Base-by-base conservation (phyloP, 35 echinoderm and acorn worm species). In the Ophioderma brevispina region DNA sequence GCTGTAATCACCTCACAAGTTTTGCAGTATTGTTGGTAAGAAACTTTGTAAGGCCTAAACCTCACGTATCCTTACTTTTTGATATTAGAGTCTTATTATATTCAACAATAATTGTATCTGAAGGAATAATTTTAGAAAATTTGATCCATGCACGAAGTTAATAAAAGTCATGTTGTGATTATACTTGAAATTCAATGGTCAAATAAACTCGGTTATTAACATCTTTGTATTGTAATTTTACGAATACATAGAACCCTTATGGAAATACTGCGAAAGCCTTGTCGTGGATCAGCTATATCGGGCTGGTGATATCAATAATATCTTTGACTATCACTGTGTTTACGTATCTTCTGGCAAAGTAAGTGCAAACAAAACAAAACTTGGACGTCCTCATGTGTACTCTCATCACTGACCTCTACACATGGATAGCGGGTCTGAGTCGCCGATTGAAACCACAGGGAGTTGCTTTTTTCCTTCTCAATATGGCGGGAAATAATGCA, bases 1-100 rank as follows among this genome's bases (percentile, higher is more conserved):
- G 39, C 15, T 92, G 91, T 82, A 39, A 92, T 41, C 91, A 92
- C 82, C 83, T 92, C 1, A 87, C 91, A 2, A 92, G 86, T 33
- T 92, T 92, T 31, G 91, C 91, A 18, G 85, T 92, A 35, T 43
- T 92, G 14, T 70, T 92, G 84, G 91, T 92, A 49, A 87, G 85
- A 52, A 8, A 11, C 21, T 52, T 21, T 8, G 46, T 11, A 52
- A 8, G 46, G 21, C 21, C 46, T 52, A 21, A 52, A 52, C 21
- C 46, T 11, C 46, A 21, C 46, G 46, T 11, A 52, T n/a, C n/a
- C n/a, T n/a, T n/a, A n/a, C n/a, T n/a, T n/a, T n/a, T n/a, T n/a
- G n/a, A n/a, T n/a, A n/a, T n/a, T n/a, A n/a, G n/a, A n/a, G n/a
- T n/a, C n/a, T n/a, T n/a, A n/a, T n/a, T n/a, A n/a, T n/a, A n/a